Conservation (phyloP, 2,888 invertebrate genomes). For the Drosophila nigritarsus region DNA sequence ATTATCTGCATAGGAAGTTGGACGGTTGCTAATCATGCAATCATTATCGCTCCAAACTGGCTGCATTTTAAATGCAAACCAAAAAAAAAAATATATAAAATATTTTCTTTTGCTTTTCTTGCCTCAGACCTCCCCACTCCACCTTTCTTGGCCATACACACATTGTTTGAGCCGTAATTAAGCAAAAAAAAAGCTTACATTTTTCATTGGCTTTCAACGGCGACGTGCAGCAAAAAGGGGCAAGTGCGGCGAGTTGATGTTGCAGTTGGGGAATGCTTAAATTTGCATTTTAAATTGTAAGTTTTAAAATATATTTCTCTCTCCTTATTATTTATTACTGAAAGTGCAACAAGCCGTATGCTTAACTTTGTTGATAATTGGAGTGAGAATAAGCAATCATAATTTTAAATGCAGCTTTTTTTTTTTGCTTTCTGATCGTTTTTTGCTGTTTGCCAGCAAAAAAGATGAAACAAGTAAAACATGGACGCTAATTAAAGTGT, state of each 20-base stretch:
- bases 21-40: constrained; percentile 63
- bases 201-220: constrained; percentile 71
- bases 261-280: constrained; percentile 40
- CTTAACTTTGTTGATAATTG: constrained; percentile 79
- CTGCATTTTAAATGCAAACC: constrained; percentile 51
- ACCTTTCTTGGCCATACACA: not conserved
- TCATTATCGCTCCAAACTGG: constrained; percentile 47
- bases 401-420: constrained; percentile 56
- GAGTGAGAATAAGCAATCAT: constrained; percentile 76
- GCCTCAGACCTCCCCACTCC: constrained; percentile 7
- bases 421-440: constrained; percentile 20
- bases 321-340: constrained; percentile 69
- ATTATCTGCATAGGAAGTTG: constrained; percentile 33
- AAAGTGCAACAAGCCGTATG: constrained; percentile 77
- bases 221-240: constrained; percentile 16
- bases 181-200: constrained; percentile 62
- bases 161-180: constrained; percentile 61
- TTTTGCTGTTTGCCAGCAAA: constrained; percentile 15
- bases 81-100: constrained; percentile 16
- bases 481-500: constrained; percentile 68
- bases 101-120: constrained; percentile 50
- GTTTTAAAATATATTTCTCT: constrained; percentile 61
- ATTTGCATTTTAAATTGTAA: constrained; percentile 78
- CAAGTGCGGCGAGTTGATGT: not conserved
- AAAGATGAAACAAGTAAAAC: constrained; percentile 36